Conservation (phyloP, 2,113 vertebrate genomes). For the Isichthys henryi region DNA sequence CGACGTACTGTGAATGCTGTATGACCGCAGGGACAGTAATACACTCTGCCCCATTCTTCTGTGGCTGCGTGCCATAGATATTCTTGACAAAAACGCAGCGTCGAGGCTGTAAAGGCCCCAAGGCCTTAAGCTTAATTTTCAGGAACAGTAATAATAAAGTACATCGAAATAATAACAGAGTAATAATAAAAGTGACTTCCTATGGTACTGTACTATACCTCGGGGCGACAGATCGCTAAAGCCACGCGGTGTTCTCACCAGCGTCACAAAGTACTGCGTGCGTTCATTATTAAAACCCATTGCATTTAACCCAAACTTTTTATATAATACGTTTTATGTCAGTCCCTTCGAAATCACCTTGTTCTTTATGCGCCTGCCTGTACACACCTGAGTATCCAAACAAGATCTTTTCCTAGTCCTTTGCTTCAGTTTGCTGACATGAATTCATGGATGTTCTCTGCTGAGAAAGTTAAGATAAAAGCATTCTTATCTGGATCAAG, state of each 20-base stretch:
- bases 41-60: neutral
- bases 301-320: neutral
- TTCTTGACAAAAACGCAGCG: neutral
- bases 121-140: neutral
- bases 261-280: neutral
- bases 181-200: neutral
- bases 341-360: neutral
- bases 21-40: conserved; percentile 2
- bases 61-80: neutral
- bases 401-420: neutral
- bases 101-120: neutral
- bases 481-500: neutral
- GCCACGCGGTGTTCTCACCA: neutral
- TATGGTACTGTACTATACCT: neutral
- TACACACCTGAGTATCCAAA: neutral
- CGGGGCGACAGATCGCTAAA: neutral
- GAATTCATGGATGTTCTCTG: neutral
- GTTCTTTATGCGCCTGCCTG: neutral
- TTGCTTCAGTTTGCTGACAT: neutral
- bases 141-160: neutral
- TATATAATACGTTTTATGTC: neutral
- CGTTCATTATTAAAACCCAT: neutral
- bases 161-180: neutral
- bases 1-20: conserved; percentile 9
- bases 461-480: neutral